Evolutionary conservation across 2,888 invertebrate species (phyloP), one percentile per base, ranked within the genome.

Genomic region (Falcaria lacertinaria): DNA sequence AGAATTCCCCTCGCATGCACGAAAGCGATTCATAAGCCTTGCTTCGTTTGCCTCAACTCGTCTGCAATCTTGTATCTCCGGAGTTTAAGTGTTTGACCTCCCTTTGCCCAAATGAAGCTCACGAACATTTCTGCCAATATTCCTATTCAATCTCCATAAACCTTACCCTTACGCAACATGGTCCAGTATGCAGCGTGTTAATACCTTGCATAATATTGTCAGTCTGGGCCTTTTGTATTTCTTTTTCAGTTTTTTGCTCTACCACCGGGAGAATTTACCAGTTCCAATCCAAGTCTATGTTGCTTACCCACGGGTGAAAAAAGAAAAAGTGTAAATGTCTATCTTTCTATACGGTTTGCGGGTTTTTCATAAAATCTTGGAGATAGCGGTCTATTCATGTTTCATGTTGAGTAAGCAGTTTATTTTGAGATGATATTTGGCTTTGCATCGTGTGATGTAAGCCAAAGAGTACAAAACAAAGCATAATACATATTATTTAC

Each of bases 11-110:
- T 74, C 59, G 67, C 75, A 76, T 74, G 74, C 71, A 76, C 71
- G 72, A 74, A 76, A 80, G 72, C 73, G 76, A 78, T 81, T 81
- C 80, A 81, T 76, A 75, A 79, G 74, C 69, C 77, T 80, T 74
- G 83, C 80, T 83, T 82, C 80, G 78, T 82, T 82, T 82, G 80
- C 78, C 63, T 73, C 74, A 74, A 81, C 80, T 81, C 77, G 75
- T 74, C 75, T 80, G 80, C 80, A 81, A 82, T 83, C 82, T 83
- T 80, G 81, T 83, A 83, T 82, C 81, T 82, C 79, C 78, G 72
- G 74, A 77, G 74, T 81, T 80, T 81, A 83, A 83, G 82, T 83
- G 83, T 83, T 82, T 83, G 80, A 79, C 80, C 80, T 80, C 77
- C 77, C 81, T 80, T 79, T 75, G 79, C 80, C 81, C 78, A 82